These are phyloP conservation scores for Pachyuromys duprasi DNA, from an alignment of 2,797 vertebrate genomes.

Conservation along the genomic window DNA sequence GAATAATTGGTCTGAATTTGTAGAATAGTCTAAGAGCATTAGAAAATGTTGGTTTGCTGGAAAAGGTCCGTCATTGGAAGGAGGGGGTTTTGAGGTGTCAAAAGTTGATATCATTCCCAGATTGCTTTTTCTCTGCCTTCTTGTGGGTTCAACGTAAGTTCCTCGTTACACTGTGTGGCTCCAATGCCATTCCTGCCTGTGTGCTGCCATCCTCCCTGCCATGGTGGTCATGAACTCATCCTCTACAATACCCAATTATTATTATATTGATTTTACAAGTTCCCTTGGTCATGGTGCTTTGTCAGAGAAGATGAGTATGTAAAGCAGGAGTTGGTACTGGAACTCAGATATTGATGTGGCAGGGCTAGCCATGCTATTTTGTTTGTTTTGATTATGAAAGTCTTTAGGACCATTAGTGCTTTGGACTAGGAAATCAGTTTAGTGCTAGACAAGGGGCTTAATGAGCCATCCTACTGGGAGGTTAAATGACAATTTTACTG, in stretches of 20 bases:
- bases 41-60: not conserved
- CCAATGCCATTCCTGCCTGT: not conserved
- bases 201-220: not conserved
- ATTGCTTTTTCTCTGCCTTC: not conserved
- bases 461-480: not conserved
- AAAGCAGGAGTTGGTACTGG: not conserved
- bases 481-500: not conserved
- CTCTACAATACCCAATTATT: not conserved
- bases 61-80: not conserved
- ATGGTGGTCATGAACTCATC: not conserved
- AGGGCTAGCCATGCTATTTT: not conserved
- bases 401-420: not conserved
- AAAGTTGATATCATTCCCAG: not conserved
- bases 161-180: not conserved
- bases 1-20: not conserved
- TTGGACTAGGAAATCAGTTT: not conserved
- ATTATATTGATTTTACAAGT: not conserved
- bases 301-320: not conserved
- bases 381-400: not conserved
- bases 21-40: not conserved
- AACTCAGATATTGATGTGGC: not conserved
- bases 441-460: not conserved
- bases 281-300: not conserved
- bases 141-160: not conserved
- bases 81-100: not conserved